Percentiles rank a stretch among this genome's conserved stretches.
These are phyloP conservation scores for Hoplodrina ambigua DNA, from an alignment of 2,888 invertebrate species.

Conservation along the genomic window DNA sequence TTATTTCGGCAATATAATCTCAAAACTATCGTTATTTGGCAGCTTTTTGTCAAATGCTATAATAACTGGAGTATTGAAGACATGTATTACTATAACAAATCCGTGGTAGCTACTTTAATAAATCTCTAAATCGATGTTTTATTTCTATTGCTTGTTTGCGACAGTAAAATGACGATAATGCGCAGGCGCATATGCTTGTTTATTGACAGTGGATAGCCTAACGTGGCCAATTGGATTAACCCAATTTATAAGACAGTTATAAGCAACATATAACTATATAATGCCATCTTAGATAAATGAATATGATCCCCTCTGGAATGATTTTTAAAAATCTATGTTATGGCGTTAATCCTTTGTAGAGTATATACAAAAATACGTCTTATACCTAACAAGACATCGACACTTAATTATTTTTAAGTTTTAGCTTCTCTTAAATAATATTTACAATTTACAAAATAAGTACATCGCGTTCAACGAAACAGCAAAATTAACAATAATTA, in stretches of 20 bases:
- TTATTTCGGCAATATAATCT: no score
- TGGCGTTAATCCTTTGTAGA: constrained; percentile 38
- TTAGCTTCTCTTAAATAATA: constrained; percentile 43
- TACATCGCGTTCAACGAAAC: constrained; percentile 53
- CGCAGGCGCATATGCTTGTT: background rate
- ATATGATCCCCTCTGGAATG: constrained; percentile 51
- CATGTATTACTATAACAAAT: background rate
- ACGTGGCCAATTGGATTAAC: background rate
- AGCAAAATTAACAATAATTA: constrained; percentile 46
- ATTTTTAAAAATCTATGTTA: constrained; percentile 43
- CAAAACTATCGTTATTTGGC: no score
- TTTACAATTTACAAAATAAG: constrained; percentile 65
- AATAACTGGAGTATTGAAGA: background rate
- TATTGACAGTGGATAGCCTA: background rate
- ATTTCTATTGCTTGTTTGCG: background rate
- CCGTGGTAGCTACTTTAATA: background rate
- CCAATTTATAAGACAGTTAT: background rate
- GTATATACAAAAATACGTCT: constrained; percentile 55
- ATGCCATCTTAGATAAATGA: constrained; percentile 33
- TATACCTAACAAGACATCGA: constrained; percentile 34
- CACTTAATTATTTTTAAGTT: constrained; percentile 10
- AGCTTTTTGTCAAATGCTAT: no score
- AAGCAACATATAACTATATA: constrained; percentile 6
- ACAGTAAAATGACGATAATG: background rate
- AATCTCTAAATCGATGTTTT: background rate